Evolutionary conservation across 2,888 invertebrate genomes (phyloP).

Genomic region (Euplexia lucipara): DNA sequence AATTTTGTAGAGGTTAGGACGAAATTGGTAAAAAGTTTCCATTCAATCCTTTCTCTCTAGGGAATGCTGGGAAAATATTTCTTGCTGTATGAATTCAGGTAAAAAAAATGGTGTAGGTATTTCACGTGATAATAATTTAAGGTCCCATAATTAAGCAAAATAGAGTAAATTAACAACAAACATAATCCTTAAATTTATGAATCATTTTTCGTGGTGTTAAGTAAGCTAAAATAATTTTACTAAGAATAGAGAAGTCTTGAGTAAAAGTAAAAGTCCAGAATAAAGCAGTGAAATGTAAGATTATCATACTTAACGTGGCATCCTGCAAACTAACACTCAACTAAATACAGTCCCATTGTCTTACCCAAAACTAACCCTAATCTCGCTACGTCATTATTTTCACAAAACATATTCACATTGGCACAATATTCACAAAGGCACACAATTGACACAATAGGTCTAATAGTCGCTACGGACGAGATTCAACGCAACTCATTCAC

Average conservation of each 20-base stretch:
- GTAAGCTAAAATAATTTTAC: no score
- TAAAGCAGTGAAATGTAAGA: no score
- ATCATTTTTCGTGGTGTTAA: no score
- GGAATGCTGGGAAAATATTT: constrained; percentile 36
- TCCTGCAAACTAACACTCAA: constrained; percentile 14
- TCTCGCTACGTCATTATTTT: constrained; percentile 26
- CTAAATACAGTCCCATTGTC: constrained; percentile 44
- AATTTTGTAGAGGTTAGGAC: constrained; percentile 58
- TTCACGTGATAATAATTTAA: no score
- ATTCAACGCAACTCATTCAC: constrained; percentile 82
- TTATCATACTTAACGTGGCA: constrained; percentile 3
- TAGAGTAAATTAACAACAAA: no score
- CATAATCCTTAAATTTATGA: no score
- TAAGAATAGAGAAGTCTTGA: no score
- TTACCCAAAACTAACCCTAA: constrained; percentile 50
- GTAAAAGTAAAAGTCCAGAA: no score
- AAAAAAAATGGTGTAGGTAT: not conserved
- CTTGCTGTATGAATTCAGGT: no score
- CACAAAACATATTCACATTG: constrained; percentile 51
- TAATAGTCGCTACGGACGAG: constrained; percentile 79
- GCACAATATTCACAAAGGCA: constrained; percentile 70
- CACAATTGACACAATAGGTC: constrained; percentile 85
- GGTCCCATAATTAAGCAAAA: no score
- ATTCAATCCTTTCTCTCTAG: constrained; percentile 36
- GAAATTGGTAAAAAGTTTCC: constrained; percentile 4